Evolutionary conservation across 53 echinoderm and acorn worm genomes (phyloP).

Genomic region (Temnopleurus reevesii): DNA sequence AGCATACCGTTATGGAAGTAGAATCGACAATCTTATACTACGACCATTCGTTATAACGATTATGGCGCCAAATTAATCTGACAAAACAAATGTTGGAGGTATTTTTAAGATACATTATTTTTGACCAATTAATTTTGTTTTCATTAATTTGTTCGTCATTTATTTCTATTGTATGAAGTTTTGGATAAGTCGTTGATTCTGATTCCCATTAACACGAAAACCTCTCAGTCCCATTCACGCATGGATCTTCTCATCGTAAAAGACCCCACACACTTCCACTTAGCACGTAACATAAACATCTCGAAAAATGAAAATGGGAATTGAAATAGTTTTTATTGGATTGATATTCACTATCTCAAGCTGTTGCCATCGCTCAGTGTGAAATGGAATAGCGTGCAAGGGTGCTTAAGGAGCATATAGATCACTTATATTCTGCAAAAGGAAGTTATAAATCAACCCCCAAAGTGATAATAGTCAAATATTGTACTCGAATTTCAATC

Average conservation of each 20-base stretch:
- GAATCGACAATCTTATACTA: no score
- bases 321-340: conserved; percentile 9
- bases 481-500: not conserved
- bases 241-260: not conserved
- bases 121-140: no score
- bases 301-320: not conserved
- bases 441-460: not conserved
- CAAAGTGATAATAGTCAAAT: not conserved
- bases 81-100: no score
- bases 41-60: no score
- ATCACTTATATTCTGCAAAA: not conserved
- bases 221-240: not conserved
- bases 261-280: conserved; percentile 33
- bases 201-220: not conserved
- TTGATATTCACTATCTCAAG: not conserved
- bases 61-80: no score
- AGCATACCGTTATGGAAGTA: no score
- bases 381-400: not conserved
- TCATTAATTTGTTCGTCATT: no score
- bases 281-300: not conserved
- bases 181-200: not conserved
- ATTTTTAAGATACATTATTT: no score
- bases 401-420: not conserved
- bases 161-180: no score
- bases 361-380: not conserved